A percentile compares a stretch with the other conserved stretches of the same genome.
Evolutionary conservation across 2,113 vertebrate species (phyloP).

Genomic region (Chamaetylas fuelleborni): DNA sequence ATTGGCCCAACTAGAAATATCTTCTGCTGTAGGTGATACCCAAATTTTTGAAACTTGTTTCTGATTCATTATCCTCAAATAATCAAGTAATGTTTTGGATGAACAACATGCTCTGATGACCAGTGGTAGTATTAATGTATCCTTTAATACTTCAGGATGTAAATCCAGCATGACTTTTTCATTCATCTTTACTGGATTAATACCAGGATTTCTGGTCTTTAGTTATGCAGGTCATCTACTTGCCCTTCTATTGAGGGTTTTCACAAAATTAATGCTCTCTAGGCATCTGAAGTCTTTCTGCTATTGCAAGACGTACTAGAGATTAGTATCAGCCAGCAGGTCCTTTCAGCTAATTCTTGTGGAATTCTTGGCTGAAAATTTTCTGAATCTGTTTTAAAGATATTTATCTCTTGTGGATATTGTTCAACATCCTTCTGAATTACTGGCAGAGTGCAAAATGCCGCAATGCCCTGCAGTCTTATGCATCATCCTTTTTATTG

Average conservation of each 20-base stretch:
- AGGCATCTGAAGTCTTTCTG: not conserved
- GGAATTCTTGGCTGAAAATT: not conserved
- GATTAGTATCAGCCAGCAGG: not conserved
- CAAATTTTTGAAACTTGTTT: not conserved
- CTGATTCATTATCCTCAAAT: not conserved
- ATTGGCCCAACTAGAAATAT: not conserved
- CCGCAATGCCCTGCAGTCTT: not conserved
- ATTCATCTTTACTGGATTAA: slow-evolving; percentile 2
- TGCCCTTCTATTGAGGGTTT: not conserved
- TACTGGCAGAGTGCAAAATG: not conserved
- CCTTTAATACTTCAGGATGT: not conserved
- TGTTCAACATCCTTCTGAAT: slow-evolving; percentile 25
- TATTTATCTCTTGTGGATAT: not conserved
- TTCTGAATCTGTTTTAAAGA: not conserved
- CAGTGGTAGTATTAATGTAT: not conserved
- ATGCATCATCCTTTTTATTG: slow-evolving; percentile 3
- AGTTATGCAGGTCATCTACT: not conserved
- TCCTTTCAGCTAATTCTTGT: not conserved
- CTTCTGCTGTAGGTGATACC: not conserved
- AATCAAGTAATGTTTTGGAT: not conserved
- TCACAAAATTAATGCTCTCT: slow-evolving; percentile 28
- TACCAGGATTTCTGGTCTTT: not conserved
- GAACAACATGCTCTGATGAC: not conserved
- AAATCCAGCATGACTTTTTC: not conserved
- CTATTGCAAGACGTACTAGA: not conserved